These are phyloP conservation scores for Eudemis profundana DNA, from an alignment of 2,888 invertebrate genomes.

Conservation along the genomic window DNA sequence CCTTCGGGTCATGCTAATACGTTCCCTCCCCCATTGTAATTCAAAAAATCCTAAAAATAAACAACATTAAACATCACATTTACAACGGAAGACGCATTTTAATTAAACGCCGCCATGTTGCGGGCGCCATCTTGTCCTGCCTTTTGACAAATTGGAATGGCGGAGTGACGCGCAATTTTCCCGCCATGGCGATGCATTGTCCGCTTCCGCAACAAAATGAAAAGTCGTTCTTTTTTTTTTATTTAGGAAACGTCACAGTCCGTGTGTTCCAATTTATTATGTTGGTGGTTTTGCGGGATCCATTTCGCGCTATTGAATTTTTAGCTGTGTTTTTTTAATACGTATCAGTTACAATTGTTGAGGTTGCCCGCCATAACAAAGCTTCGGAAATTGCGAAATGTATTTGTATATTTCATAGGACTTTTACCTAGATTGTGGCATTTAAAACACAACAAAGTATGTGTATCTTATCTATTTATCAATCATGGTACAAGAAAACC, in stretches of 20 bases:
- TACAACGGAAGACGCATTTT: slow-evolving; percentile 74
- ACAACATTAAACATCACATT: slow-evolving; percentile 16
- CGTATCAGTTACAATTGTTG: slow-evolving; percentile 27
- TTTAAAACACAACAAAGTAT: too few relatives aligned
- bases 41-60: neutral
- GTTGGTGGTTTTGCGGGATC: slow-evolving; percentile 63
- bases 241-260: slow-evolving; percentile 69
- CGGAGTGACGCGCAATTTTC: slow-evolving; percentile 85
- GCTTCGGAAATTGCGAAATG: neutral
- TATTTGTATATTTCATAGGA: neutral
- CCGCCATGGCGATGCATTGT: slow-evolving; percentile 72
- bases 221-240: slow-evolving; percentile 76
- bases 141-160: slow-evolving; percentile 83
- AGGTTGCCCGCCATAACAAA: neutral
- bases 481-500: too few relatives aligned
- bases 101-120: slow-evolving; percentile 82
- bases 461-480: too few relatives aligned
- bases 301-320: slow-evolving; percentile 71
- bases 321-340: slow-evolving; percentile 40
- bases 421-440: neutral
- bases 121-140: slow-evolving; percentile 80
- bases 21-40: neutral
- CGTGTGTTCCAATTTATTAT: slow-evolving; percentile 50
- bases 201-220: slow-evolving; percentile 83
- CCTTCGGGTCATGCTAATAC: too few relatives aligned